A percentile compares a stretch with the other conserved stretches of the same genome.
Evolutionary conservation across 2,113 vertebrate species (phyloP).

Genomic region (Ptychochromis oligacanthus): DNA sequence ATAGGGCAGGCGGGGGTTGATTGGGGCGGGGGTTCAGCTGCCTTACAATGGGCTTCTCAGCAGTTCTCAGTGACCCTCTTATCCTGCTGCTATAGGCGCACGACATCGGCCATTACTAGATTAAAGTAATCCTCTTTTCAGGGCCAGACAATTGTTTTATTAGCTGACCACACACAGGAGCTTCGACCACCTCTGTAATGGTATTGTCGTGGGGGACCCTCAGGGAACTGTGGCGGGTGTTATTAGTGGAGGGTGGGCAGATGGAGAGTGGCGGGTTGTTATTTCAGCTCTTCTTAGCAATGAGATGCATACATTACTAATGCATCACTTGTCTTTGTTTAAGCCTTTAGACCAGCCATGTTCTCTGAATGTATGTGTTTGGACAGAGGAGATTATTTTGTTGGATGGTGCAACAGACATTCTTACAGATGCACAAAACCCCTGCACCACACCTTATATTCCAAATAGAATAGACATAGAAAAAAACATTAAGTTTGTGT

Average conservation of each 20-base stretch:
- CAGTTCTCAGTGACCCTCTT: constrained; percentile 67
- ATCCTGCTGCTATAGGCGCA: constrained; percentile 54
- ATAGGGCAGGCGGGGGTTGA: background rate
- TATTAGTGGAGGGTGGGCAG: constrained; percentile 14
- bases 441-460: background rate
- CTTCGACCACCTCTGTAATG: constrained; percentile 74
- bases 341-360: background rate
- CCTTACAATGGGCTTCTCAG: constrained; percentile 67
- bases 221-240: constrained; percentile 46
- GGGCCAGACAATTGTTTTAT: constrained; percentile 78
- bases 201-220: constrained; percentile 72
- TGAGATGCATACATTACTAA: constrained; percentile 36
- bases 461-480: too few relatives aligned
- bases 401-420: rapidly evolving
- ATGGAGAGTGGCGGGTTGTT: constrained; percentile 13
- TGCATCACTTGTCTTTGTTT: background rate
- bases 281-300: constrained; percentile 51
- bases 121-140: constrained; percentile 83
- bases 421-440: background rate
- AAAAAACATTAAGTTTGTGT: too few relatives aligned
- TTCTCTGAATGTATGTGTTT: background rate
- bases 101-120: constrained; percentile 75
- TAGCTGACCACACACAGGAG: constrained; percentile 78
- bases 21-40: background rate
- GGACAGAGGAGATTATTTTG: background rate